Evolutionary conservation across 2,888 invertebrate genomes (phyloP).

Genomic region (Erynnis tages): DNA sequence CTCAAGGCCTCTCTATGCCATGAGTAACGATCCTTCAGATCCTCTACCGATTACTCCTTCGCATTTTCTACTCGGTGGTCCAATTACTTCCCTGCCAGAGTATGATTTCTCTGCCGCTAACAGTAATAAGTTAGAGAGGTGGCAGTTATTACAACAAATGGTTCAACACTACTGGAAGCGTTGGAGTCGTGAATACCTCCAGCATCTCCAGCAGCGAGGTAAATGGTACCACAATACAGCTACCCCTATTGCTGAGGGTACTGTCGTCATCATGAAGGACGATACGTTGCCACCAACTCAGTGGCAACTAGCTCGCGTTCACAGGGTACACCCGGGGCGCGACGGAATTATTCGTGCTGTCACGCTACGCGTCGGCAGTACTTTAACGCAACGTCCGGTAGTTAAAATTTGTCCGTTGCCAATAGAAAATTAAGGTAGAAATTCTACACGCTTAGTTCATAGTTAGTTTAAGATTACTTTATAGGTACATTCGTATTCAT

Average conservation of each 20-base stretch:
- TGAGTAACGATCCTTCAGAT: neutral
- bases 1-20: neutral
- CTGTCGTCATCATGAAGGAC: neutral
- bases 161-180: slow-evolving; percentile 5
- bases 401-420: slow-evolving; percentile 9
- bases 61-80: neutral
- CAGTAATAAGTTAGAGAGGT: neutral
- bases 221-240: slow-evolving; percentile 5
- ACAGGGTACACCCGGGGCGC: slow-evolving; percentile 8
- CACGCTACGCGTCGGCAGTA: slow-evolving; percentile 3
- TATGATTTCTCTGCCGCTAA: neutral
- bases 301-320: slow-evolving; percentile 12
- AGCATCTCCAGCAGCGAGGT: slow-evolving; percentile 6
- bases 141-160: slow-evolving; percentile 11
- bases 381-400: slow-evolving; percentile 1
- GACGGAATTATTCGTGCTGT: slow-evolving; percentile 16
- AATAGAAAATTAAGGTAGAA: neutral
- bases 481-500: neutral
- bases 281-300: slow-evolving; percentile 5
- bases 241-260: neutral
- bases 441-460: neutral
- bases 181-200: slow-evolving; percentile 6
- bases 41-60: neutral
- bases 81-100: neutral
- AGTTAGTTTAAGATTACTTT: neutral